Base-by-base conservation (phyloP, 2,888 invertebrate genomes). In the Phytoseiulus persimilis region DNA sequence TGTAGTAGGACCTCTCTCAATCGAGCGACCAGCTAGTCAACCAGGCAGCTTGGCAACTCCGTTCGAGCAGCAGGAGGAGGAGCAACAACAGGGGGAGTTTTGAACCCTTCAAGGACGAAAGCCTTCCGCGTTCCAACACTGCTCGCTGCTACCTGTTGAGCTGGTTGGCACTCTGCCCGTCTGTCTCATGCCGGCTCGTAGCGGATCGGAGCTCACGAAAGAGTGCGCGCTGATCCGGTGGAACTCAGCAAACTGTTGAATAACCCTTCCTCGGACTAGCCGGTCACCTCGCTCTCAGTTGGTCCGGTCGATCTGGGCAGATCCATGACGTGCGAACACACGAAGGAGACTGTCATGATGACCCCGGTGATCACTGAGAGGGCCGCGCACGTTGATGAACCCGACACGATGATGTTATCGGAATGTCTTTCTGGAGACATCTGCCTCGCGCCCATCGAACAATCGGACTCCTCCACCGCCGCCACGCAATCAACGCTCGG, bases 71-170 rank as follows among this genome's bases (percentile, higher is more conserved):
- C 33, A 9, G 45, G 32, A 14, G n/a, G 32, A 45, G n/a, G 87
- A 87, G 32, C 39, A 87, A 87, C 87, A 87, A 23, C 32, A 33
- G 45, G 39, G 32, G 32, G n/a, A 33, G 33, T 45, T 32, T 31
- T 45, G 39, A 87, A 87, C 87, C 87, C 87, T 87, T 87, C 87
- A 87, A 87, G 87, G 87, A 87, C 87, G 45, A 39, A 87, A 45
- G 39, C 87, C 87, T 87, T 87, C 87, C 87, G 87, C 87, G 32
- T 87, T 87, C 87, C 87, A 87, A 87, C 87, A 87, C 87, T 33
- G 39, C 45, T 65, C 65, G 65, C 65, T 65, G 65, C 65, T 65
- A 65, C 65, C 65, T 65, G 65, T 65, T 65, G 65, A 65, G 65
- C 18, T 14, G 65, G 65, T 46, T 46, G 46, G 9, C 46, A 46